Percentiles rank a stretch among this genome's conserved stretches.
These are phyloP conservation scores for Nephila pilipes DNA, from an alignment of 1,140 invertebrate species.

Conservation along the genomic window DNA sequence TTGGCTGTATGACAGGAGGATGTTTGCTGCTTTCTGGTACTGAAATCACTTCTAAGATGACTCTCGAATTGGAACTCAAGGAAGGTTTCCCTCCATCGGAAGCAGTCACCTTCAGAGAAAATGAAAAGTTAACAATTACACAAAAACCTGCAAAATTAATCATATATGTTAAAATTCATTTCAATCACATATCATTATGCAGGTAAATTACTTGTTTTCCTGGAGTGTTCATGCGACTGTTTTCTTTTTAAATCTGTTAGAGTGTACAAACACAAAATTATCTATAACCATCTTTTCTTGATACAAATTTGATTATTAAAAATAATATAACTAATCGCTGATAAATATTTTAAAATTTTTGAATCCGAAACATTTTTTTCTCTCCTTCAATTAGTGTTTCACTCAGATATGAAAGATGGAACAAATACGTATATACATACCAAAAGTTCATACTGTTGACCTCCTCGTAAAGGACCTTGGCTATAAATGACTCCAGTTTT, in stretches of 20 bases:
- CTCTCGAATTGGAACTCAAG: conserved; percentile 84
- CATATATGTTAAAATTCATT: background rate
- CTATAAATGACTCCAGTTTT: conserved; percentile 87
- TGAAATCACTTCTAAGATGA: conserved; percentile 82
- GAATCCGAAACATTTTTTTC: no score
- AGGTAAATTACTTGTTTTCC: no score
- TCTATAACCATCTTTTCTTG: no score
- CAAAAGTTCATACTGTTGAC: conserved; percentile 70
- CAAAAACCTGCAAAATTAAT: background rate
- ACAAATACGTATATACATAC: background rate
- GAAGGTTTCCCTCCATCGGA: conserved; percentile 84
- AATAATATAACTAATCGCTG: no score
- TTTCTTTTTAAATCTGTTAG: no score
- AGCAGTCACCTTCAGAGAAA: conserved; percentile 63
- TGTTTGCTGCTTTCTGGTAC: conserved; percentile 81
- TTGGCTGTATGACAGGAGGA: conserved; percentile 85
- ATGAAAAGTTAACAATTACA: background rate
- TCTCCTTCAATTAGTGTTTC: no score
- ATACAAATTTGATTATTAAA: no score
- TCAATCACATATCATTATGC: no score
- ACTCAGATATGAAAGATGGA: no score
- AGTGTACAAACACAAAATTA: no score
- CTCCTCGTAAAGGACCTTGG: conserved; percentile 62
- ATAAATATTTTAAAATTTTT: no score
- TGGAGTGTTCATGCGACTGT: no score